Conservation (phyloP, 2,113 vertebrate genomes). For the Antidorcas marsupialis region DNA sequence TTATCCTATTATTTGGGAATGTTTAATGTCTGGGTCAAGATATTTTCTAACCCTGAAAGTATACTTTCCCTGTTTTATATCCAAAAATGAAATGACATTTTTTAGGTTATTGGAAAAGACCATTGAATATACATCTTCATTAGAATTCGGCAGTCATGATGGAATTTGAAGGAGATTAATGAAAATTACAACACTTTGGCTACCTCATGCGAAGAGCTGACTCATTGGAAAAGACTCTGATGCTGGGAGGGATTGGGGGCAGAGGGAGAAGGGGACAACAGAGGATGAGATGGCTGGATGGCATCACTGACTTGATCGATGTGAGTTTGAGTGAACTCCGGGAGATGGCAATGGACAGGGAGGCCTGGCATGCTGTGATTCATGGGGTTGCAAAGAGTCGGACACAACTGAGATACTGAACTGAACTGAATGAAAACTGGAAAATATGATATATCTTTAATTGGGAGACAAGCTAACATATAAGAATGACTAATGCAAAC, state of each 20-base stretch:
- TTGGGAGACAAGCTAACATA: not conserved
- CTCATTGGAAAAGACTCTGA: no score
- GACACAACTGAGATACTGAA: no score
- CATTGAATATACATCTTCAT: not conserved
- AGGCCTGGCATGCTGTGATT: rapidly evolving
- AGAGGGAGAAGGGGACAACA: no score
- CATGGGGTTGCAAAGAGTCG: no score
- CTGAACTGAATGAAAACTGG: not conserved
- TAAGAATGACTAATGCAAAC: constrained; percentile 4
- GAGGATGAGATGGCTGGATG: no score
- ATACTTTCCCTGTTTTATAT: not conserved
- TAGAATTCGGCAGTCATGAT: not conserved
- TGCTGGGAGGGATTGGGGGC: no score
- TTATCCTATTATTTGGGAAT: not conserved
- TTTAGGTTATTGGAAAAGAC: constrained; percentile 1
- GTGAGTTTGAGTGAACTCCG: no score
- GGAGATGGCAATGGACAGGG: no score
- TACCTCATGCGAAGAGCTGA: no score
- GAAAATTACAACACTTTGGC: not conserved
- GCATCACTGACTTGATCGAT: no score
- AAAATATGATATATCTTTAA: constrained; percentile 25
- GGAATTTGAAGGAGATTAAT: constrained; percentile 43
- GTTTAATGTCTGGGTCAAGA: not conserved
- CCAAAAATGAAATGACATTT: not conserved
- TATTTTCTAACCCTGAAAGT: not conserved